Evolutionary conservation across 2,888 invertebrate genomes (phyloP), one percentile per base, ranked within the genome.

Genomic region (Hyposoter dolosus): DNA sequence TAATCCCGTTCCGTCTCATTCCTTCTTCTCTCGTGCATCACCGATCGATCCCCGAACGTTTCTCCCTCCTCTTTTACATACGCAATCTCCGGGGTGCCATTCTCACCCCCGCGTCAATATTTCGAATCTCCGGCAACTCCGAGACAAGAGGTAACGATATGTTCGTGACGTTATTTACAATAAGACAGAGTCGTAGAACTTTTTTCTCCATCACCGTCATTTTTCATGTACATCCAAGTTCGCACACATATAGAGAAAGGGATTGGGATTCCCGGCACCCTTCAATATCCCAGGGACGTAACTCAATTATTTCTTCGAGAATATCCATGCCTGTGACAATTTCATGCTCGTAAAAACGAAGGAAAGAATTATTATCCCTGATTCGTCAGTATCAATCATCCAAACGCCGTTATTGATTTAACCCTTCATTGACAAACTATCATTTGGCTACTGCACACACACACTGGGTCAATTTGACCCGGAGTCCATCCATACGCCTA

Each of bases 151-250:
- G 68, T 75, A 75, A 85, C 78, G 85, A 78, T 85, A 75, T 82
- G 82, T 82, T 82, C 53, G 76, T 72, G 56, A 71, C 68, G 50
- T 47, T 74, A 76, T 82, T 82, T 56, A 53, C 68, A 78, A 75
- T 85, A 75, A 82, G 68, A 79, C 85, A 85, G 68, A 60, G 40
- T 75, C 65, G n/a, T 45, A 12, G 65, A 28, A 79, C 82, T 82
- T 82, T 60, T 85, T 79, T 53, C 75, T 85, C 85, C 53, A 82
- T 85, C 79, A 82, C 82, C 79, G 82, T 85, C 85, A 79, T 66
- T 35, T 50, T 56, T 56, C 32, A 23, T 56, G 53, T 56, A 43
- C 17, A 53, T 23, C 60, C 28, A 60, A 28, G 10, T 60, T 45
- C n/a, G 32, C 15, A 47, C 23, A 47, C 23, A 12, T 5, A 4